A percentile compares a stretch with the other conserved stretches of the same genome.
Evolutionary conservation across 2,888 invertebrate genomes (phyloP).

Genomic region (Helleia helle): DNA sequence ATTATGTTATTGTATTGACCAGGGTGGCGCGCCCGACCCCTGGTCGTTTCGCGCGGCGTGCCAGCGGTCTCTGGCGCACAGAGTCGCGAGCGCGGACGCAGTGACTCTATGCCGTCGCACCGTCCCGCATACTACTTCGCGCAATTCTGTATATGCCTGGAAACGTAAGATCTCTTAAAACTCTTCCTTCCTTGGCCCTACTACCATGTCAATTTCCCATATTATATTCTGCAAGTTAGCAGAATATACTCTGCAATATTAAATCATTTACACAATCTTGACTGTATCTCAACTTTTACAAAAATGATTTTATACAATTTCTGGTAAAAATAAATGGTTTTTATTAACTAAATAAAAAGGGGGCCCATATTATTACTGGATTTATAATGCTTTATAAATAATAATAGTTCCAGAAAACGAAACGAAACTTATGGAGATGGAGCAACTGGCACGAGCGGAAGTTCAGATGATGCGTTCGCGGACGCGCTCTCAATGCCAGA

Average conservation of each 20-base stretch:
- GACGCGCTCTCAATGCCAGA: constrained; percentile 73
- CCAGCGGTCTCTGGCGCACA: constrained; percentile 60
- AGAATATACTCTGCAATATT: no score
- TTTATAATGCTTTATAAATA: neutral
- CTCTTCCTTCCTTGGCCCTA: no score
- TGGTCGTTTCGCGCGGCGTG: constrained; percentile 73
- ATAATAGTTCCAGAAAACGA: constrained; percentile 64
- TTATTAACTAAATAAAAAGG: no score
- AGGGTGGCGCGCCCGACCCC: constrained; percentile 71
- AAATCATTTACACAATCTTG: no score
- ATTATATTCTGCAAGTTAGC: no score
- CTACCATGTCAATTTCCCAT: no score
- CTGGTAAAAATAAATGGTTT: no score
- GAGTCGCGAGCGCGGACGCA: constrained; percentile 68
- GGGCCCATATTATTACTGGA: no score
- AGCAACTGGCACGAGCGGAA: constrained; percentile 77
- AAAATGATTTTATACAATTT: no score
- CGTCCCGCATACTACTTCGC: constrained; percentile 77
- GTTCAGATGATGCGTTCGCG: constrained; percentile 73
- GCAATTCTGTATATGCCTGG: constrained; percentile 80
- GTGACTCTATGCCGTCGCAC: constrained; percentile 66
- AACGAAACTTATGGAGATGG: constrained; percentile 76
- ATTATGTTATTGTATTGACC: no score
- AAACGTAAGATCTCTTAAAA: constrained; percentile 42
- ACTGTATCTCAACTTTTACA: no score